These are phyloP conservation scores for Drosophila busckii DNA, from an alignment of 1,140 invertebrate genomes.

Conservation along the genomic window DNA sequence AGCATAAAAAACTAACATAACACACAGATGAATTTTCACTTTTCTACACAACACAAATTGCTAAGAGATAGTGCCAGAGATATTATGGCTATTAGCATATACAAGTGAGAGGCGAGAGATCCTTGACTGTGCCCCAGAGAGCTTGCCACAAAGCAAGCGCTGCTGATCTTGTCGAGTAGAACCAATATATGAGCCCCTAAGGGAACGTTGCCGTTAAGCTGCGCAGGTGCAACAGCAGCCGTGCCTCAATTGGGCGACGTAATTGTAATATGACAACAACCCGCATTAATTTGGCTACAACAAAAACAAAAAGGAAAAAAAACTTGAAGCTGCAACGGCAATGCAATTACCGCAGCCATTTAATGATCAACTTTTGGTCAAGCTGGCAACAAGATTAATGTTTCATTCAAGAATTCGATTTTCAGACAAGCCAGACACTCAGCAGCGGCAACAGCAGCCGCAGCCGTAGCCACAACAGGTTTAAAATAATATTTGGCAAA, in stretches of 20 bases:
- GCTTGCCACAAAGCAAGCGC: constrained; percentile 8
- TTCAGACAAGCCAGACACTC: constrained; percentile 39
- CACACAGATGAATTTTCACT: constrained; percentile 56
- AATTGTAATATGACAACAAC: constrained; percentile 71
- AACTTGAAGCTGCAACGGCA: constrained; percentile 23
- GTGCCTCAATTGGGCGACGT: constrained; percentile 37
- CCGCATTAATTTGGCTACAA: constrained; percentile 56
- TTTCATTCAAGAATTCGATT: constrained; percentile 76
- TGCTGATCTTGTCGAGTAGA: constrained; percentile 21
- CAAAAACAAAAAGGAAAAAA: constrained; percentile 28
- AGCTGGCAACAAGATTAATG: constrained; percentile 75
- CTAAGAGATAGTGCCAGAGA: constrained; percentile 9
- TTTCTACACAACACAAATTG: constrained; percentile 48
- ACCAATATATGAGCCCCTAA: constrained; percentile 20
- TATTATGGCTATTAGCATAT: constrained; percentile 25
- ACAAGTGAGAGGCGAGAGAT: constrained; percentile 5
- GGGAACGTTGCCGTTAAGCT: constrained; percentile 22
- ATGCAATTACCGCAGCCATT: constrained; percentile 69
- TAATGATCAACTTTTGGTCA: constrained; percentile 51
- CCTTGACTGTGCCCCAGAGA: constrained; percentile 13
- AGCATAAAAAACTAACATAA: constrained; percentile 47
- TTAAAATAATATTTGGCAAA: constrained; percentile 54
- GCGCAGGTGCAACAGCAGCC: constrained; percentile 64
- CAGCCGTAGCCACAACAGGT: constrained; percentile 47
- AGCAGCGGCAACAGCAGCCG: not conserved